phyloP scores from a whole-genome alignment of 2,888 invertebrate genomes.

The Dioctria linearis region DNA sequence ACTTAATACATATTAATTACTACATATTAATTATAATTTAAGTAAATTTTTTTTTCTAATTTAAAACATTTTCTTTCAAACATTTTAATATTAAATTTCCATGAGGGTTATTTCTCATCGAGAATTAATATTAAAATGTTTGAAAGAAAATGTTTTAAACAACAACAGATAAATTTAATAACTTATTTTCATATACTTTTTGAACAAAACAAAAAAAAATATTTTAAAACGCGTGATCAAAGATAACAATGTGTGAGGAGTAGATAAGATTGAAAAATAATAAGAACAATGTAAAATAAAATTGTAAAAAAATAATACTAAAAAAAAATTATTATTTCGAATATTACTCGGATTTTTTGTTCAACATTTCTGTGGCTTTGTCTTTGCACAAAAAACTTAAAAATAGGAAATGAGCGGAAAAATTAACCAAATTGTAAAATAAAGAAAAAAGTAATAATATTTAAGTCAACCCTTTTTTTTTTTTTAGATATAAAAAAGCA shows the following conservation, averaged over 20 bases:
- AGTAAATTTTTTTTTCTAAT: too few species aligned
- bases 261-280: constrained; percentile 55
- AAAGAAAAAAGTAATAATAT: constrained; percentile 39
- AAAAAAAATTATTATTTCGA: constrained; percentile 50
- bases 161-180: too few species aligned
- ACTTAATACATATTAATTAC: too few species aligned
- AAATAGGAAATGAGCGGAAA: constrained; percentile 34
- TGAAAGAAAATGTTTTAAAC: too few species aligned
- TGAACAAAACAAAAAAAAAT: neutral
- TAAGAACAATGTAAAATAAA: constrained; percentile 41
- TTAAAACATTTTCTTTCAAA: too few species aligned
- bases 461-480: constrained; percentile 5
- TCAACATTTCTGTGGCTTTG: constrained; percentile 61
- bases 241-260: constrained; percentile 8
- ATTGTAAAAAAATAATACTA: constrained; percentile 26
- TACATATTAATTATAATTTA: too few species aligned
- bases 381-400: constrained; percentile 61
- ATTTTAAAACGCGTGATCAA: constrained; percentile 8
- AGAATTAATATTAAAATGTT: too few species aligned
- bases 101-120: too few species aligned
- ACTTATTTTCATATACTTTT: too few species aligned
- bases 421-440: constrained; percentile 6
- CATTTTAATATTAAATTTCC: too few species aligned
- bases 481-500: constrained; percentile 39
- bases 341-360: constrained; percentile 57